Evolutionary conservation across 1,140 invertebrate genomes (phyloP), one percentile per base, ranked within the genome.

Genomic region (Cyclargus thomasi): DNA sequence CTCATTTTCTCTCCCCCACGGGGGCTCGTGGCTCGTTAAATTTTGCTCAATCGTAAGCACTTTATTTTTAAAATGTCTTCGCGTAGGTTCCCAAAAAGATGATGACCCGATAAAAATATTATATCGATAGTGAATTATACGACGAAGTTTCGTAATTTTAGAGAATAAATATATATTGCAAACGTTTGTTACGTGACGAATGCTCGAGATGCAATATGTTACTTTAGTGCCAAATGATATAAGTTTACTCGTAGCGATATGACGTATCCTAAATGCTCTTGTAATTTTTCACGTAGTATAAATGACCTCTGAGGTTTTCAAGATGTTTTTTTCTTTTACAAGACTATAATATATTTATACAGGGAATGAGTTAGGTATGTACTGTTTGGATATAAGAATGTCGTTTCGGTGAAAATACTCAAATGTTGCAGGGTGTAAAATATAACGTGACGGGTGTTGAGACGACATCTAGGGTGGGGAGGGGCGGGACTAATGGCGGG

Each of bases 141-240:
- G 64, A 65, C 14, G 65, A 67, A 29, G 29, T 36, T 84, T 83
- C 81, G 75, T 86, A 87, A 82, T 78, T 81, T 80, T 81, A 79
- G 71, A 74, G 74, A 77, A 72, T 59, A 67, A 73, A 72, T 65
- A 69, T 73, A 74, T 74, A 74, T 77, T 70, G 70, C 80, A 67
- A 78, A 79, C 80, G 79, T 81, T 81, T 79, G 80, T 84, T 85
- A 78, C 78, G 83, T 81, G 83, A 85, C 77, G 85, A 82, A 90
- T 84, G 83, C 81, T 87, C 86, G 86, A 86, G 81, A 88, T 88
- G 86, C 86, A 88, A 88, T 90, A 90, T 86, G 86, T 90, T 90
- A 88, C 84, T 86, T 90, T 90, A 88, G 88, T 90, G 88, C 88
- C 88, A 90, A 90, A 90, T 90, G 88, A 90, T 90, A 90, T 90